A percentile compares a stretch with the other conserved stretches of the same genome.
These are phyloP conservation scores for Microplitis mediator DNA, from an alignment of 1,140 invertebrate genomes.

Conservation along the genomic window DNA sequence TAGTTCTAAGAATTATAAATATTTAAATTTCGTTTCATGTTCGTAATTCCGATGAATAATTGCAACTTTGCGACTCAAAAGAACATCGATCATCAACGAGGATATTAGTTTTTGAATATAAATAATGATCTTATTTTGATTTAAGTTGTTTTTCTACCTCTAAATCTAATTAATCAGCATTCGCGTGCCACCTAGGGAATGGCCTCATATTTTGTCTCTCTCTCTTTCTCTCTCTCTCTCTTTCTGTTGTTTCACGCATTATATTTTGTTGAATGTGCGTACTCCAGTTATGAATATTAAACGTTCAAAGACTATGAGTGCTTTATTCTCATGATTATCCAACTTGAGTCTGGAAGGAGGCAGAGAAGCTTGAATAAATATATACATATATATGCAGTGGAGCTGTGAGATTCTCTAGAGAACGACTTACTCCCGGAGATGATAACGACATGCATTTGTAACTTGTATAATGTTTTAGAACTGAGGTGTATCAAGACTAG, in stretches of 20 bases:
- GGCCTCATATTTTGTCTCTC: neutral
- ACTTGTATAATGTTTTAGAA: slow-evolving; percentile 3
- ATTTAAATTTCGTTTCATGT: too few relatives aligned
- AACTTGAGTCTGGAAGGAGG: neutral
- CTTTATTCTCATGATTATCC: slow-evolving; percentile 43
- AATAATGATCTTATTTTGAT: neutral
- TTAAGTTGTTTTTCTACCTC: neutral
- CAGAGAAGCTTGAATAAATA: neutral
- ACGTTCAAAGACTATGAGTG: slow-evolving; percentile 30
- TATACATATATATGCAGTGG: neutral
- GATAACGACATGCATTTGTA: slow-evolving; percentile 32
- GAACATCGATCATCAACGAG: too few relatives aligned
- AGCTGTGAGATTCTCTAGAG: slow-evolving; percentile 19
- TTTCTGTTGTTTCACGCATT: neutral
- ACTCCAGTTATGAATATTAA: slow-evolving; percentile 44
- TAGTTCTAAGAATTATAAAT: neutral
- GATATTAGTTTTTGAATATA: neutral
- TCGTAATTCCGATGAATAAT: too few relatives aligned
- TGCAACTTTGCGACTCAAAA: too few relatives aligned
- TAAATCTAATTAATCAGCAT: slow-evolving; percentile 25
- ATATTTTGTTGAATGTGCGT: slow-evolving; percentile 10
- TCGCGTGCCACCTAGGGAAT: slow-evolving; percentile 20
- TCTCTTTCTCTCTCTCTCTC: neutral
- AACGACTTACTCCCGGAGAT: slow-evolving; percentile 17
- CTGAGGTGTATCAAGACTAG: neutral